Percentiles rank a stretch among this genome's conserved stretches.
phyloP scores from a whole-genome alignment of 2,888 invertebrate genomes.

The Tetragonula carbonaria region DNA sequence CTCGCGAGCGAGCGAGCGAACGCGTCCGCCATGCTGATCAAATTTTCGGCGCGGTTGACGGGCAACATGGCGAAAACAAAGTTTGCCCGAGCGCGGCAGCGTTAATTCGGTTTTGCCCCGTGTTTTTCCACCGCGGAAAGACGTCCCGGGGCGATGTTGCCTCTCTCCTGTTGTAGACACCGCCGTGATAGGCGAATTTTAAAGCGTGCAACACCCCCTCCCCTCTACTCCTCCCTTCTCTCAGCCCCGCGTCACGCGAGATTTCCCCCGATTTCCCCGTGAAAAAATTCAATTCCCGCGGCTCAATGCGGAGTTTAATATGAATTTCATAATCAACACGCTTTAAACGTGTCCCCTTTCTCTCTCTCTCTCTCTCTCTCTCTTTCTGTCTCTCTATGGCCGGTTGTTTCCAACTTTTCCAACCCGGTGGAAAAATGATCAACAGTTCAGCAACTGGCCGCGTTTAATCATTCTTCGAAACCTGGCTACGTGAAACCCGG shows the following conservation, averaged over 20 bases:
- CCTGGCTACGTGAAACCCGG: too few relatives aligned
- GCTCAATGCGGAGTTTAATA: slow-evolving; percentile 40
- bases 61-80: slow-evolving; percentile 43
- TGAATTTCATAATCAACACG: slow-evolving; percentile 46
- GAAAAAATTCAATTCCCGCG: slow-evolving; percentile 35
- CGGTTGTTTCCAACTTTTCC: too few relatives aligned
- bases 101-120: slow-evolving; percentile 46
- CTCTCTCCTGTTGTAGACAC: slow-evolving; percentile 36
- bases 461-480: too few relatives aligned
- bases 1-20: background rate
- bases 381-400: too few relatives aligned
- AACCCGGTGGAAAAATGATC: too few relatives aligned
- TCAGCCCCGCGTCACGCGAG: background rate
- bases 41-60: slow-evolving; percentile 45
- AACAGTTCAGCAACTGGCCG: too few relatives aligned
- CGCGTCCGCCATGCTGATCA: slow-evolving; percentile 20
- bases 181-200: slow-evolving; percentile 46
- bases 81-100: slow-evolving; percentile 38
- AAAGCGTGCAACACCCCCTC: background rate
- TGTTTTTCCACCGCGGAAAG: slow-evolving; percentile 45
- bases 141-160: slow-evolving; percentile 49
- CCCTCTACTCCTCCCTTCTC: background rate
- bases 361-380: background rate
- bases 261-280: background rate
- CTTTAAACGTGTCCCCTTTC: background rate